Conservation (phyloP, 35 echinoderm and acorn worm genomes). For the Apostichopus japonicus region DNA sequence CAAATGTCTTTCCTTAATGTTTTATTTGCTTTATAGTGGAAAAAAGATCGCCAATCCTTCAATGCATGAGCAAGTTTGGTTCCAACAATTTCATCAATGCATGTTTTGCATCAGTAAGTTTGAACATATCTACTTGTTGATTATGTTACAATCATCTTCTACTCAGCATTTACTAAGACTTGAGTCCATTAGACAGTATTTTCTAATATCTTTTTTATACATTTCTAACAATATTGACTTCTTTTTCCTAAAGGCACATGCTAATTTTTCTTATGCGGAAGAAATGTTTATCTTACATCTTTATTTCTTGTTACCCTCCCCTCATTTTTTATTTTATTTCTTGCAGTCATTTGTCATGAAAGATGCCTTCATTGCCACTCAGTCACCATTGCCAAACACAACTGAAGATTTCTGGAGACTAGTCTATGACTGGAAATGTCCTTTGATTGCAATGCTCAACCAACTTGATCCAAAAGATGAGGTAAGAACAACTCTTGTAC, state of each 20-base stretch:
- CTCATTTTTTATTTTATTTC: too few relatives aligned
- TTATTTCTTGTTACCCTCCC: too few relatives aligned
- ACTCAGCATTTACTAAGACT: too few relatives aligned
- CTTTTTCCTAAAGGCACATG: too few relatives aligned
- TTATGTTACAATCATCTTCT: too few relatives aligned
- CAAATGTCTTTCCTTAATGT: too few relatives aligned
- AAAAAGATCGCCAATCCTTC: not conserved
- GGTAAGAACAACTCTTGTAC: not conserved
- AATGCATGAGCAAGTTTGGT: not conserved
- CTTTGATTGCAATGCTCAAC: not conserved
- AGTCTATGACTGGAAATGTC: slow-evolving; percentile 14
- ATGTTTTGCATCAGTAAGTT: not conserved
- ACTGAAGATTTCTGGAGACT: not conserved
- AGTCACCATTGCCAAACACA: not conserved
- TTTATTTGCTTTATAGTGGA: not conserved
- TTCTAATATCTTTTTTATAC: too few relatives aligned
- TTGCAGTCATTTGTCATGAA: not conserved
- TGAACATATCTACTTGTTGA: not conserved
- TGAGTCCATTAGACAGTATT: too few relatives aligned
- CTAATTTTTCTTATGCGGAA: too few relatives aligned
- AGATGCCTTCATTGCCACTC: slow-evolving; percentile 19
- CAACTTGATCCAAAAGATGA: not conserved
- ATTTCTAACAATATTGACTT: too few relatives aligned
- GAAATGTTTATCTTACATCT: too few relatives aligned
- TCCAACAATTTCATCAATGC: slow-evolving; percentile 8